Conservation (phyloP, 30 jellyfish, hydroid and myxozoan genomes). For the Catostylus mosaicus region DNA sequence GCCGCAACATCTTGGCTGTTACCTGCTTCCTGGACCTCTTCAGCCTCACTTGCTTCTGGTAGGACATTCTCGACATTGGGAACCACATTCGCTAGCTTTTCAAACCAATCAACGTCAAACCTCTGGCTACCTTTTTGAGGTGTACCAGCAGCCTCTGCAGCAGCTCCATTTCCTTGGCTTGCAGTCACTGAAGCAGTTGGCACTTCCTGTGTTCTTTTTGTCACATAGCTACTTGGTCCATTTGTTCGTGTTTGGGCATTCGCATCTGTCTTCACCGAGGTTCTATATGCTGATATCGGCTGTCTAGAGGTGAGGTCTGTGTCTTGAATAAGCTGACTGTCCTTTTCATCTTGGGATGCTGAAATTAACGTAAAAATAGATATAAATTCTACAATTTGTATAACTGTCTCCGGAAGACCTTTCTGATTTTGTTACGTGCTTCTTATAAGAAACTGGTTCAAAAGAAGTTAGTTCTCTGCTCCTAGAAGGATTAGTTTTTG, state of each 20-base stretch:
- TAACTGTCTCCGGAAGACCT: too few relatives aligned
- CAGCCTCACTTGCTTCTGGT: neutral
- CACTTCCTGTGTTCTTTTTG: neutral
- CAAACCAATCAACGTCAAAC: neutral
- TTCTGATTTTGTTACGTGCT: too few relatives aligned
- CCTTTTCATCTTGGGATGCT: constrained; percentile 54
- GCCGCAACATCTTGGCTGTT: neutral
- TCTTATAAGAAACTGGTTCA: too few relatives aligned
- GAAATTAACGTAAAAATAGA: neutral
- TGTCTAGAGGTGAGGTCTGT: neutral
- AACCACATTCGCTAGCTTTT: neutral
- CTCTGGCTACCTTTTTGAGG: neutral
- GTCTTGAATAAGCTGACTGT: constrained; percentile 39
- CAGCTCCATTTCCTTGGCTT: neutral
- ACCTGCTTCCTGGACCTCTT: neutral
- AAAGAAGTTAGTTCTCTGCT: too few relatives aligned
- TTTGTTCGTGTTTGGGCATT: constrained; percentile 11
- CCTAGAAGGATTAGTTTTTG: too few relatives aligned
- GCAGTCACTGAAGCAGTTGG: neutral
- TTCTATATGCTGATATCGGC: constrained; percentile 3
- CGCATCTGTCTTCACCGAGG: neutral
- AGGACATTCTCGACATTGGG: neutral
- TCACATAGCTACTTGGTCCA: neutral
- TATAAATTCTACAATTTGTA: too few relatives aligned
- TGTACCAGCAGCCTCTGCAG: neutral